These are phyloP conservation scores for Sturnira hondurensis DNA, from an alignment of 2,113 vertebrate species.

Conservation along the genomic window DNA sequence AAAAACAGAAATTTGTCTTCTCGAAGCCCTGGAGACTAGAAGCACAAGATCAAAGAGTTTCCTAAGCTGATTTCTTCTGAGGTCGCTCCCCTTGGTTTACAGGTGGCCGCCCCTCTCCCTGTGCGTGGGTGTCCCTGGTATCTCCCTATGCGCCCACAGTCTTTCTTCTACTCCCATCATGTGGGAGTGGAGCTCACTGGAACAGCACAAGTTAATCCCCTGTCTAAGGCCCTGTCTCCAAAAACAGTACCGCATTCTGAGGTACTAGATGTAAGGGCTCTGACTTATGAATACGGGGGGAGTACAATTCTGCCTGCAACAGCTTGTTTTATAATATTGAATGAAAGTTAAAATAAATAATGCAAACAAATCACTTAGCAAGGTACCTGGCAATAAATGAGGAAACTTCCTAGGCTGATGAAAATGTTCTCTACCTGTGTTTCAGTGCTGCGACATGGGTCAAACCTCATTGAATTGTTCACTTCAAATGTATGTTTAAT, in stretches of 20 bases:
- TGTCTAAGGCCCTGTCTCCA: not conserved
- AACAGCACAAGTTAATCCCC: not conserved
- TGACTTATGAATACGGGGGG: not conserved
- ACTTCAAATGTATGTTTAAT: not conserved
- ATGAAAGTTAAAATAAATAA: not conserved
- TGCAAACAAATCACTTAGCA: not conserved
- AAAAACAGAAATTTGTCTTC: not conserved
- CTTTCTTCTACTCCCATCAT: not conserved
- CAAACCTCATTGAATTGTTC: not conserved
- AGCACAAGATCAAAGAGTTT: not conserved
- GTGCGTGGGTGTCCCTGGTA: not conserved
- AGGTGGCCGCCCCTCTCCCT: not conserved
- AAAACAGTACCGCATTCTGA: not conserved
- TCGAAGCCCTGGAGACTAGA: not conserved
- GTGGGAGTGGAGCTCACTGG: not conserved
- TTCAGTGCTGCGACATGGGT: not conserved
- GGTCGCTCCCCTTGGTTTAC: not conserved
- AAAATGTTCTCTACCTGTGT: not conserved
- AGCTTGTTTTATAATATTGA: not conserved
- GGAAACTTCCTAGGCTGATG: not conserved
- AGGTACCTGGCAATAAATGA: not conserved
- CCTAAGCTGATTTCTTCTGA: not conserved
- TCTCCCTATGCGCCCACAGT: not conserved
- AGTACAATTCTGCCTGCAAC: not conserved
- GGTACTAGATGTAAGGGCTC: not conserved